These are phyloP conservation scores for Crax fasciolata DNA, from an alignment of 2,797 vertebrate genomes.

Conservation along the genomic window DNA sequence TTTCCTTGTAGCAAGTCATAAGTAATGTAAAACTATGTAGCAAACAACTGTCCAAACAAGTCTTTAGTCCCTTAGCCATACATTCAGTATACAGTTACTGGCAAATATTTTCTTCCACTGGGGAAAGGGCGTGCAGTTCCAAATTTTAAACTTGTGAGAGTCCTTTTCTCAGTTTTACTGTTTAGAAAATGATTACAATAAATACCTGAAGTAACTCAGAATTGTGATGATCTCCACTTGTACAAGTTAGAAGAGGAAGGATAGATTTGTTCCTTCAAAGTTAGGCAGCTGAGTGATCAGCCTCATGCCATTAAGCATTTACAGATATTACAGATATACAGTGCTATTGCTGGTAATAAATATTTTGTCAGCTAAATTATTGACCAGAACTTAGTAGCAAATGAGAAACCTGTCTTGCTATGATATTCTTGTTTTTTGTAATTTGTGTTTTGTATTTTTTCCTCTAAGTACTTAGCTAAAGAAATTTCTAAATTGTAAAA, in stretches of 20 bases:
- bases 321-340: neutral
- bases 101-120: neutral
- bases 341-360: neutral
- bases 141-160: neutral
- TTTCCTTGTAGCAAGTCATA: neutral
- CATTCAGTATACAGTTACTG: neutral
- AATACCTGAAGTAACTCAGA: neutral
- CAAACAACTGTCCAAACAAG: neutral
- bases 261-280: neutral
- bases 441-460: neutral
- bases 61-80: neutral
- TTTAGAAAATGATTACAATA: neutral
- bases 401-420: neutral
- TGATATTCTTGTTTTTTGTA: neutral
- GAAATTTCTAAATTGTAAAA: neutral
- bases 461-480: neutral
- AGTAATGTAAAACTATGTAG: neutral
- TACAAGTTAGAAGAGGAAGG: neutral
- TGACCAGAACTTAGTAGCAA: neutral
- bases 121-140: neutral
- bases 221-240: neutral
- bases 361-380: neutral
- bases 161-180: neutral
- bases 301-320: neutral
- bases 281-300: neutral